Evolutionary conservation across 2,888 invertebrate species (phyloP), one percentile per base, ranked within the genome.

Genomic region (Agonopterix arenella): DNA sequence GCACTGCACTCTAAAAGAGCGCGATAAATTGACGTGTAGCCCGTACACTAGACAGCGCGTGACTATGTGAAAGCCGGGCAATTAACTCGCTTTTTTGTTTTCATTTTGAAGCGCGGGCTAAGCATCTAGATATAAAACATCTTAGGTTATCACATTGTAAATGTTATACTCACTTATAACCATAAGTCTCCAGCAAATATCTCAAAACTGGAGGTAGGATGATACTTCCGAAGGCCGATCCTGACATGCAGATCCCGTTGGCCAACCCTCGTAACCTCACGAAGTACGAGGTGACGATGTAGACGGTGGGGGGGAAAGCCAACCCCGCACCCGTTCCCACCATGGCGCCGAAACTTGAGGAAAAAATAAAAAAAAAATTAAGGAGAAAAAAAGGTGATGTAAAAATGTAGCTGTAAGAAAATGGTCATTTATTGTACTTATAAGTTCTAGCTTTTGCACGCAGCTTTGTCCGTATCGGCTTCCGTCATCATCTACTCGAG

Each of bases 261-360:
- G 96, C 96, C 10, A 96, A 88, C 0, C 96, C 96, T 44, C 96
- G 90, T 8, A 93, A 82, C 45, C 92, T 91, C 43, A 94, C 93
- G 79, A 96, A 96, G 82, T 96, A 96, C 52, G 95, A 95, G 47
- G 96, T 96, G 58, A 96, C 96, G 61, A 96, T 96, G 80, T 96
- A 96, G 38, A 97, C 96, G 0, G 96, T 96, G 2, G 96, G 96
- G 1, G 96, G 96, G 83, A 96, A 97, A 1, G 96, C 93, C 8
- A 96, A 81, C 0, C 96, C 96, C 1, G 96, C 96, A 7, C 96
- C 96, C 41, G 93, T 92, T 55, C 96, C 96, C 16, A 96, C 95
- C 70, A 96, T 84, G 10, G 95, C 91, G 47, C 96, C 96, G 80
- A 95, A 96, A 80, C 95, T 96, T 66, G 50, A 80, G 59, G 4